Evolutionary conservation across 2,113 vertebrate genomes (phyloP).

Genomic region (Tachuris rubrigastra): DNA sequence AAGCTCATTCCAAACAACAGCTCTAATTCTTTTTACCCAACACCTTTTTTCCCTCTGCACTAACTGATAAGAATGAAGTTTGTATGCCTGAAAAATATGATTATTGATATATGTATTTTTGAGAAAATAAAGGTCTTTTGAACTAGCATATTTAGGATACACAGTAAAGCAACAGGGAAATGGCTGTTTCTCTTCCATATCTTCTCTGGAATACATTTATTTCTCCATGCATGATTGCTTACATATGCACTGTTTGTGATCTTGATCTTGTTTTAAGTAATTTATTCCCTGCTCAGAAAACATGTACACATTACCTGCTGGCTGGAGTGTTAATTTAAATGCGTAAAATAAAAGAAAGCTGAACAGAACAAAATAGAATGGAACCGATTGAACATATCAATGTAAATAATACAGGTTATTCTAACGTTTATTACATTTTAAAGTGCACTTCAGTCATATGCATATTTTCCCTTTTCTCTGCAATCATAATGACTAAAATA

Average conservation of each 20-base stretch:
- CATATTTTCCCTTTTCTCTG: background rate
- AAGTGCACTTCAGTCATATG: background rate
- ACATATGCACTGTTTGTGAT: background rate
- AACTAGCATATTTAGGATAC: background rate
- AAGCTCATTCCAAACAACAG: background rate
- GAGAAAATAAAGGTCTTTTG: background rate
- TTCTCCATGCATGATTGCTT: background rate
- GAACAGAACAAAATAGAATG: background rate
- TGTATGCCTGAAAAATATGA: background rate
- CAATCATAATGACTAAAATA: background rate
- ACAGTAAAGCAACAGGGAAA: background rate
- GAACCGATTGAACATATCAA: background rate
- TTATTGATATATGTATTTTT: background rate
- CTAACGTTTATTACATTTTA: background rate
- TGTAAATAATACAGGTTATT: background rate
- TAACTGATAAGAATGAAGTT: background rate
- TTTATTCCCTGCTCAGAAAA: conserved; percentile 25
- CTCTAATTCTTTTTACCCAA: background rate
- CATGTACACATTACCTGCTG: background rate
- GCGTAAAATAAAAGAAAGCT: background rate
- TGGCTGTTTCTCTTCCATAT: background rate
- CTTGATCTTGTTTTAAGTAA: conserved; percentile 19
- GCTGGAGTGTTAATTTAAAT: background rate
- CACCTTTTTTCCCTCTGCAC: background rate
- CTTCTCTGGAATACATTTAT: background rate